Evolutionary conservation across 2,888 invertebrate genomes (phyloP).

Genomic region (Agrochola litura): DNA sequence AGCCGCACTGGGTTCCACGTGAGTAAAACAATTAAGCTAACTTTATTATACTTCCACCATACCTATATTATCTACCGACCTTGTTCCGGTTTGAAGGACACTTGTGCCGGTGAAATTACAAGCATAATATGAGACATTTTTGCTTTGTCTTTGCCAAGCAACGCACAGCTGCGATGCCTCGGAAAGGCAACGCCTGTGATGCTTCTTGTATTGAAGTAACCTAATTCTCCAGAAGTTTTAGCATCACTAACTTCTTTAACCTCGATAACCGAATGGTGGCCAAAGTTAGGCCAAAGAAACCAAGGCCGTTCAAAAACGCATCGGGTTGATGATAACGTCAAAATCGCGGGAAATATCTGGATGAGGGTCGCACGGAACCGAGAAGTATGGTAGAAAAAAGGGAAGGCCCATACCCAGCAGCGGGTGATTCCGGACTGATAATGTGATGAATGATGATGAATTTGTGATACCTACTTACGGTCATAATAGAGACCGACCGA

Average conservation of each 20-base stretch:
- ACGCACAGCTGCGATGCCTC: neutral
- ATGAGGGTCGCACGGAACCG: too few species aligned
- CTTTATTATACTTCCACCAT: conserved; percentile 25
- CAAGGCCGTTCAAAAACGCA: too few species aligned
- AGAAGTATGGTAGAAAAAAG: too few species aligned
- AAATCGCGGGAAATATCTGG: too few species aligned
- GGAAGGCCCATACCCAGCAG: too few species aligned
- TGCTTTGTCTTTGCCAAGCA: neutral
- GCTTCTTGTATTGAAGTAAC: neutral
- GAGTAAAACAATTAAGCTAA: conserved; percentile 67
- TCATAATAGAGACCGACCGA: neutral
- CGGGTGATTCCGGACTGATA: too few species aligned
- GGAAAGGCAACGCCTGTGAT: neutral
- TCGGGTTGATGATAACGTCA: too few species aligned
- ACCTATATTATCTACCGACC: neutral
- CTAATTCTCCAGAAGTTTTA: too few species aligned
- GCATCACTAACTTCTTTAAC: too few species aligned
- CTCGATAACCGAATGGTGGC: too few species aligned
- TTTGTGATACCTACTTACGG: neutral
- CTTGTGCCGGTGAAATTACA: conserved; percentile 4
- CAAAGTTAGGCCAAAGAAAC: too few species aligned
- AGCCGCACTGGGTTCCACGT: conserved; percentile 84
- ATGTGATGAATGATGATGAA: too few species aligned
- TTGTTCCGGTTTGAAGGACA: neutral
- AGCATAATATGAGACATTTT: neutral